Evolutionary conservation across 1,140 invertebrate genomes (phyloP).

Genomic region (Sminthurinus signatus): DNA sequence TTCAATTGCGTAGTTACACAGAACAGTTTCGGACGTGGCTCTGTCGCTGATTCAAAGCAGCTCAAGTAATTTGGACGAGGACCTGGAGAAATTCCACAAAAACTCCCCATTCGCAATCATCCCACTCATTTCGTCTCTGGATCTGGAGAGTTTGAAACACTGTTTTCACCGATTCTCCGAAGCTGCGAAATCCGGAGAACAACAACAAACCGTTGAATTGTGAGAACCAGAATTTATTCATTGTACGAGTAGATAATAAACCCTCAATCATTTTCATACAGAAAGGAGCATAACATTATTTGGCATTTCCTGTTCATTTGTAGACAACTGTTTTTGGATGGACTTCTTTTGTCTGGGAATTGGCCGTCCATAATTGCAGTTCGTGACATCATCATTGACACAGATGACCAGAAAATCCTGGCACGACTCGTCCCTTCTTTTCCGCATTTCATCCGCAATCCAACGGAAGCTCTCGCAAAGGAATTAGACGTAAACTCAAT

Average conservation of each 20-base stretch:
- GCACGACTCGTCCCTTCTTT: constrained; percentile 13
- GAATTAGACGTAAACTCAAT: no score
- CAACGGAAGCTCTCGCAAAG: constrained; percentile 34
- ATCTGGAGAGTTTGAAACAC: constrained; percentile 27
- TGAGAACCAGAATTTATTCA: not conserved
- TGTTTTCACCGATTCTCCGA: constrained; percentile 17
- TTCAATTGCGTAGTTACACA: constrained; percentile 20
- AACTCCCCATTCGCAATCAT: constrained; percentile 25
- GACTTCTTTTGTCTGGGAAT: constrained; percentile 28
- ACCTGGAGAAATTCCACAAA: constrained; percentile 18
- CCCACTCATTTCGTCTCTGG: constrained; percentile 28
- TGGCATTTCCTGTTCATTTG: not conserved
- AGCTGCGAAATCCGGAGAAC: not conserved
- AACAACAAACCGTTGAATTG: not conserved
- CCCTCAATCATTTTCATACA: no score
- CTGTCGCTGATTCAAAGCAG: constrained; percentile 7
- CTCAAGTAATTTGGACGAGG: not conserved
- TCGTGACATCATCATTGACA: constrained; percentile 30
- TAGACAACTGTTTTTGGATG: constrained; percentile 39
- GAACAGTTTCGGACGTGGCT: constrained; percentile 10
- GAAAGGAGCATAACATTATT: constrained; percentile 7
- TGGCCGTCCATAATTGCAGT: constrained; percentile 23
- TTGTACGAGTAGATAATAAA: not conserved
- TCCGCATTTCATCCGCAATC: constrained; percentile 31
- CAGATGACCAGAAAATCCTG: constrained; percentile 11